Evolutionary conservation across 2,797 vertebrate genomes (phyloP).

Genomic region (Botia almorhae): DNA sequence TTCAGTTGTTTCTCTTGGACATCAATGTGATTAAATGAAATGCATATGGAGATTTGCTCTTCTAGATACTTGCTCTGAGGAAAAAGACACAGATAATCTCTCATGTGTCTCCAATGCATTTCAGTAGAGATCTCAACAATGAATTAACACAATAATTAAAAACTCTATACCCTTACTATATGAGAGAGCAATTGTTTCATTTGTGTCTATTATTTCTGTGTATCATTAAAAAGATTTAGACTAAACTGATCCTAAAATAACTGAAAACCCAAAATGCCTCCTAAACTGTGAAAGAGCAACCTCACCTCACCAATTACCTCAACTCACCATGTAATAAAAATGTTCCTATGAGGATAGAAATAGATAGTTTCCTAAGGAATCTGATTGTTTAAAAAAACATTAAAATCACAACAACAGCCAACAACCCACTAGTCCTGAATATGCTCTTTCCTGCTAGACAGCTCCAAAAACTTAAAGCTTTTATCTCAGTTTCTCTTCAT

Average conservation of each 20-base stretch:
- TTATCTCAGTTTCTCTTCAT: slow-evolving; percentile 30
- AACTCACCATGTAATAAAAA: background rate
- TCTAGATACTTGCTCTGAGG: background rate
- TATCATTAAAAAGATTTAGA: background rate
- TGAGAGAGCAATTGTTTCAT: background rate
- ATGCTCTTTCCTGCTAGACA: slow-evolving; percentile 20
- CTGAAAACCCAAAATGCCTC: background rate
- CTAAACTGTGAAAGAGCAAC: background rate
- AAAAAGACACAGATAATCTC: background rate
- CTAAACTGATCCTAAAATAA: background rate
- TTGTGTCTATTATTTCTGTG: background rate
- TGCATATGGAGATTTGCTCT: background rate
- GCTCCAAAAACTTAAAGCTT: slow-evolving; percentile 27
- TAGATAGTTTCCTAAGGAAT: background rate
- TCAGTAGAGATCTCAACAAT: background rate
- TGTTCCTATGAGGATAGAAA: background rate
- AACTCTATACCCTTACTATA: background rate
- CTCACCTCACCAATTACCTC: background rate
- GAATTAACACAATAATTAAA: background rate
- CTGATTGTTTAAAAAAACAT: slow-evolving; percentile 24
- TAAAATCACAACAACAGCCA: slow-evolving; percentile 46
- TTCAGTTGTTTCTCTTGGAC: background rate
- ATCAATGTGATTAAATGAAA: background rate
- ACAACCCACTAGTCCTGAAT: slow-evolving; percentile 48
- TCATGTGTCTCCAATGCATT: background rate